Evolutionary conservation across 2,888 invertebrate species (phyloP).

Genomic region (Agrotis segetum): DNA sequence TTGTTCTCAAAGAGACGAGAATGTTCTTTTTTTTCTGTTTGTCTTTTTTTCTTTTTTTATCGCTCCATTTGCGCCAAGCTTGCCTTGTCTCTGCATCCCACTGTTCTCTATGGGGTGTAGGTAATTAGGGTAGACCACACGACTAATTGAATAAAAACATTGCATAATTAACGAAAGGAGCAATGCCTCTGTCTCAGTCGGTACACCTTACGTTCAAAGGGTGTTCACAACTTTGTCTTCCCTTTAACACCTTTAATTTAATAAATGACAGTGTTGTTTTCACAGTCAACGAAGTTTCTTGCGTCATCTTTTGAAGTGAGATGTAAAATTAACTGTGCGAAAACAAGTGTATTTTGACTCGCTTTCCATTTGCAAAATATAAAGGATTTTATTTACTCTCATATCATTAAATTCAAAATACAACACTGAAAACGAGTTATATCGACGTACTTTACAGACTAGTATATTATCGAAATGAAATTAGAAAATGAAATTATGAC

Average conservation of each 20-base stretch:
- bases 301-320: constrained; percentile 37
- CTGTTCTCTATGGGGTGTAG: constrained; percentile 76
- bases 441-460: no score
- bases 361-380: constrained; percentile 26
- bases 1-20: constrained; percentile 81
- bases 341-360: constrained; percentile 31
- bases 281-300: constrained; percentile 21
- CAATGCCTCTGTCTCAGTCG: constrained; percentile 53
- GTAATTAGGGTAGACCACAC: constrained; percentile 86
- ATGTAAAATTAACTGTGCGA: constrained; percentile 20
- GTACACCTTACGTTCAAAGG: constrained; percentile 63
- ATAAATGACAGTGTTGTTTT: constrained; percentile 56
- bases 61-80: constrained; percentile 81
- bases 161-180: constrained; percentile 83
- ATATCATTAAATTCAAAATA: no score
- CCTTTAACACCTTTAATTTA: constrained; percentile 61
- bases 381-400: no score
- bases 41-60: constrained; percentile 73
- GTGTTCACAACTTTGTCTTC: constrained; percentile 63
- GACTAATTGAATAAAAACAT: constrained; percentile 89
- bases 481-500: no score
- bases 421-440: no score
- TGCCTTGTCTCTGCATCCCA: constrained; percentile 75
- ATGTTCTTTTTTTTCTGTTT: constrained; percentile 73
- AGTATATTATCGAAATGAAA: no score